A percentile compares a stretch with the other conserved stretches of the same genome.
phyloP scores from a whole-genome alignment of 2,888 invertebrate genomes.

The Drosophila bunnanda region DNA sequence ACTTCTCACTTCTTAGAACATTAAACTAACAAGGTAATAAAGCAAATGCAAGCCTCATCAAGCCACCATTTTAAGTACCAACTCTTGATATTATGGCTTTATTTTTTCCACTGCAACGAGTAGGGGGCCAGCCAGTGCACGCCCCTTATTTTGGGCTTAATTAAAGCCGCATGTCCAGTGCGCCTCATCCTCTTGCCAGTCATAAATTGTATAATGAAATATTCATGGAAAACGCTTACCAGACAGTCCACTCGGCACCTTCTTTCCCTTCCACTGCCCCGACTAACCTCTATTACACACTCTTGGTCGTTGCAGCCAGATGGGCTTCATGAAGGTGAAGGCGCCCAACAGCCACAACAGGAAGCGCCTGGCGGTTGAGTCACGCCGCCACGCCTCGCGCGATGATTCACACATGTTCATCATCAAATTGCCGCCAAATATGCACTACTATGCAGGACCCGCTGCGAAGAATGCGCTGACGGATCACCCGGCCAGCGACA shows the following conservation, averaged over 20 bases:
- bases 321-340: slow-evolving; percentile 90
- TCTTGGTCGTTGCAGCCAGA: slow-evolving; percentile 85
- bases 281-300: slow-evolving; percentile 4
- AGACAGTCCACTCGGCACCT: slow-evolving; percentile 37
- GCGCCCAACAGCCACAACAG: slow-evolving; percentile 92
- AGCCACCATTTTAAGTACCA: background rate
- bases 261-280: background rate
- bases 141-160: slow-evolving; percentile 64
- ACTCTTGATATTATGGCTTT: background rate
- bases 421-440: slow-evolving; percentile 93
- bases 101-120: slow-evolving; percentile 11
- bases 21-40: slow-evolving; percentile 14
- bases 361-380: slow-evolving; percentile 92
- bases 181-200: slow-evolving; percentile 35
- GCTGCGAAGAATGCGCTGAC: slow-evolving; percentile 84
- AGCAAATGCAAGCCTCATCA: background rate
- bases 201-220: slow-evolving; percentile 71
- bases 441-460: slow-evolving; percentile 91
- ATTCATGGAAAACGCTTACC: slow-evolving; percentile 71
- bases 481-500: slow-evolving; percentile 42
- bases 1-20: background rate
- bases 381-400: slow-evolving; percentile 88
- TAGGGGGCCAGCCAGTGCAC: slow-evolving; percentile 1
- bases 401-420: slow-evolving; percentile 94
- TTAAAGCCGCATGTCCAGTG: slow-evolving; percentile 65